Evolutionary conservation across 2,888 invertebrate genomes (phyloP), one percentile per base, ranked within the genome.

Genomic region (Caenorhabditis sp.): DNA sequence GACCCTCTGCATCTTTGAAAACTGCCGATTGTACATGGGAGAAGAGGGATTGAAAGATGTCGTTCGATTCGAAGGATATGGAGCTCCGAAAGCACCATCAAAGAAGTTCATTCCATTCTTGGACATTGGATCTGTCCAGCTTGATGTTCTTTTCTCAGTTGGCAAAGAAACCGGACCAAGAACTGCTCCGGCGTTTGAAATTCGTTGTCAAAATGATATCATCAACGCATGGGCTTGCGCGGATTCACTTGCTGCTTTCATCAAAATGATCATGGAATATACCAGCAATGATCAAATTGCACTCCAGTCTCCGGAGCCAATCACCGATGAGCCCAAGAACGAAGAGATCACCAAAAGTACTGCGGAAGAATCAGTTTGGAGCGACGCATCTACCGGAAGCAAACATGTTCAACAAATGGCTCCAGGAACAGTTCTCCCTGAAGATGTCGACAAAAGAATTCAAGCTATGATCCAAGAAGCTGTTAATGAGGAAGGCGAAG

Each of bases 141-240:
- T 88, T 0, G 87, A 87, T 60, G 60, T 86, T 53, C 24, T 79
- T n/a, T 51, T 78, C 61, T 70, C 83, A 61, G 53, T 62, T 18
- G 64, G 76, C 32, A 55, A 70, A n/a, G 67, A 80, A 60, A 64
- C 53, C 18, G 76, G 72, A 32, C 58, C 44, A 28, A 69, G 74
- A 62, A 78, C 40, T 5, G 72, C 78, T n/a, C 87, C 87, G n/a
- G 68, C 83, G 5, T 77, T 85, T 24, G 87, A 88, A 56, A 64
- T 87, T 18, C 68, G 77, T 15, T 87, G 87, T 51, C 47, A 76
- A 47, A 82, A 82, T 24, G 82, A 82, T 32, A 71, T 80, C 44
- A 74, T 78, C 55, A 60, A 77, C n/a, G 82, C 88, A 13, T 91
- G 90, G 89, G 74, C 87, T 0, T 91, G 91, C 71, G 81, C 89